A percentile compares a stretch with the other conserved stretches of the same genome.
These are phyloP conservation scores for Echeneis naucrates DNA, from an alignment of 2,797 vertebrate species.

Conservation along the genomic window DNA sequence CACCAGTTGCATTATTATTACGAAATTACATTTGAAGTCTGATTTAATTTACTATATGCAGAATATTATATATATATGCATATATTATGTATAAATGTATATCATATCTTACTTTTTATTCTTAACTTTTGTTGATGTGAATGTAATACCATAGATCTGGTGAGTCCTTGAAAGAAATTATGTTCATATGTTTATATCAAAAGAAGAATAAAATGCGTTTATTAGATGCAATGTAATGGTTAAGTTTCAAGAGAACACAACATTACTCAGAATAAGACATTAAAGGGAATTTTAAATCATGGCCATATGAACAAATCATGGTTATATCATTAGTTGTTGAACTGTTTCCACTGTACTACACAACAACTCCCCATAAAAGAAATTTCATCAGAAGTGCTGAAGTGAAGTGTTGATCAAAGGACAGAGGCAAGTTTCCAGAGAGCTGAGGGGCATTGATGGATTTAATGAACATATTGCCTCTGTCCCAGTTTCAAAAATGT, in stretches of 20 bases:
- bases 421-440: neutral
- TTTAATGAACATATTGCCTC: constrained; percentile 2
- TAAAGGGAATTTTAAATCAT: neutral
- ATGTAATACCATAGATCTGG: neutral
- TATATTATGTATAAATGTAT: too few relatives aligned
- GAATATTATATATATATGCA: too few relatives aligned
- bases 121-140: too few relatives aligned
- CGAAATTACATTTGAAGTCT: neutral
- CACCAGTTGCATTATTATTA: neutral
- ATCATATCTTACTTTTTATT: too few relatives aligned
- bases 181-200: neutral
- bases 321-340: constrained; percentile 27
- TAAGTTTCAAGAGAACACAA: neutral
- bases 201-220: neutral
- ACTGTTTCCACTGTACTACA: constrained; percentile 10
- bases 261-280: constrained; percentile 3
- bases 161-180: neutral
- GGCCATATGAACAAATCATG: constrained; percentile 9
- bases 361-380: constrained; percentile 5
- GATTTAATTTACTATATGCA: neutral
- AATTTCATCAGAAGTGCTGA: neutral
- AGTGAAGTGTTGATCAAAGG: constrained; percentile 8
- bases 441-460: neutral
- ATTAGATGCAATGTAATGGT: neutral
- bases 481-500: neutral